Evolutionary conservation across 1,140 invertebrate genomes (phyloP), one percentile per base, ranked within the genome.

Genomic region (Brachionus rotundiformis): DNA sequence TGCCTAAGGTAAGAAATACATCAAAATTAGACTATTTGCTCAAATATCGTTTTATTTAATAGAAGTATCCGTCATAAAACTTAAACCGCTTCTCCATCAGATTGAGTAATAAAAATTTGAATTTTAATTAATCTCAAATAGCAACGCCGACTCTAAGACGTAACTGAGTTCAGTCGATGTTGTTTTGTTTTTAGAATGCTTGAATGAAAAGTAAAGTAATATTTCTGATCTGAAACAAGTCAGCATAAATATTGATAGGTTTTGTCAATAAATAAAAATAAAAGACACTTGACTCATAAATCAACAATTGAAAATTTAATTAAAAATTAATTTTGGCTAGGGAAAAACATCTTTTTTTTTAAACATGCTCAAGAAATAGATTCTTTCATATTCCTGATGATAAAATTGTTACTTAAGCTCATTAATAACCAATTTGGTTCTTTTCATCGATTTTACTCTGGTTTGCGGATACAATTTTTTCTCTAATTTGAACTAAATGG

Each of bases 261-360:
- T 54, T 16, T 19, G 16, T 54, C 47, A 54, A 54, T 54, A 54
- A 8, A 19, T 16, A 54, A 25, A 16, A 54, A 54, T 8, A 54
- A 54, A 54, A 54, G 47, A 54, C 47, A 54, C 47, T 54, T 54
- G 47, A 54, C 47, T 54, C 47, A 54, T 54, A 19, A 54, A 19
- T 54, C 23, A 54, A 23, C 19, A 7, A 49, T 49, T 16, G 1
- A 7, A 54, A 54, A 19, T 25, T 1, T 16, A 54, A 54, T 54
- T 19, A 19, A 49, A 49, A 49, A 16, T n/a, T n/a, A 49, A 49
- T 16, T 16, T 16, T 16, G n/a, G 16, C n/a, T 49, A 49, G 7
- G 16, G 16, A 49, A 16, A 5, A 5, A 5, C 33, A 36, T 5
- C 8, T 39, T 23, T 49, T 19, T 49, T 49, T 23, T 49, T 16